These are phyloP conservation scores for Ifrita kowaldi DNA, from an alignment of 2,113 vertebrate genomes.

Conservation along the genomic window DNA sequence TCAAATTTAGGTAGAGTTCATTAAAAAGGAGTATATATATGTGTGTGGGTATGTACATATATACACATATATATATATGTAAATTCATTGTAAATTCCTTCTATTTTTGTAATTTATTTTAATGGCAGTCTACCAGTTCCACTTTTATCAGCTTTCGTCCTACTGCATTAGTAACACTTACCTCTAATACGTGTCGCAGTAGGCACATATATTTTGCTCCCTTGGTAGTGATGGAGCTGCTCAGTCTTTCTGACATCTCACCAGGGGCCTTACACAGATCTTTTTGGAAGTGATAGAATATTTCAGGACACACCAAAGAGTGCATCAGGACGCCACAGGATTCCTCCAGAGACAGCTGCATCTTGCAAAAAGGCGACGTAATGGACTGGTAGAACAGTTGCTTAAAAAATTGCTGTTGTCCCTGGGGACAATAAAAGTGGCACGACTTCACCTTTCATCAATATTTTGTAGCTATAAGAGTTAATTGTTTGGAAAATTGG, in stretches of 20 bases:
- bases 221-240: neutral
- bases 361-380: neutral
- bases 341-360: neutral
- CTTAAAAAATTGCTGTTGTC: neutral
- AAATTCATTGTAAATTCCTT: neutral
- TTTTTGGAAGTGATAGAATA: neutral
- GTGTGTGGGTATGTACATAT: fast-evolving
- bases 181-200: neutral
- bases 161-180: neutral
- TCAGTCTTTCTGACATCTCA: neutral
- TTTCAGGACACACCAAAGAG: neutral
- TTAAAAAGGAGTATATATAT: neutral
- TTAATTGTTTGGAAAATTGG: neutral
- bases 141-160: neutral
- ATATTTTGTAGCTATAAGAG: neutral
- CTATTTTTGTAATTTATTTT: neutral
- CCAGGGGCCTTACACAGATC: neutral
- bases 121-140: neutral
- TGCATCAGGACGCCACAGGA: neutral
- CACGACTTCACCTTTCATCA: neutral
- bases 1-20: neutral
- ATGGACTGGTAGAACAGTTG: neutral
- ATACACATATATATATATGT: too few species aligned
- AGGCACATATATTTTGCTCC: neutral
- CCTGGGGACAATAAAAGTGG: neutral